phyloP scores from a whole-genome alignment of 2,888 invertebrate genomes.

The Trissolcus japonicus region DNA sequence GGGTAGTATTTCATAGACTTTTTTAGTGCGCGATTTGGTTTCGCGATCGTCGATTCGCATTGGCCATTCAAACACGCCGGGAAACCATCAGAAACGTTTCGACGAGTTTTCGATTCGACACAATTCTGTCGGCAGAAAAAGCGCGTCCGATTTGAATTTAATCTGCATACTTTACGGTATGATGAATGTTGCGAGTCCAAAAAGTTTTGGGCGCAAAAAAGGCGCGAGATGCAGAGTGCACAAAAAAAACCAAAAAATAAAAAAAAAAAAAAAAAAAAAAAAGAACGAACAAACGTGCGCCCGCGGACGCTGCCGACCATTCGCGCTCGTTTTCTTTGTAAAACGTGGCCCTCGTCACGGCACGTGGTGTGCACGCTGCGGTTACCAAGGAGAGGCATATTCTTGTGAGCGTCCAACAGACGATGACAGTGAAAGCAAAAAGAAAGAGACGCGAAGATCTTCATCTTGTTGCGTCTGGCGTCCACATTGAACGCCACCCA shows the following conservation, averaged over 20 bases:
- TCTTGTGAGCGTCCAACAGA: slow-evolving; percentile 39
- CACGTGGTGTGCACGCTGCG: slow-evolving; percentile 56
- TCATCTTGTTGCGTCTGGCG: slow-evolving; percentile 62
- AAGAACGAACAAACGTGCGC: slow-evolving; percentile 12
- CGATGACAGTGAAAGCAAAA: slow-evolving; percentile 40
- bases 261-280: slow-evolving; percentile 7
- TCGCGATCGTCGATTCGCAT: too few species aligned
- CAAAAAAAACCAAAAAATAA: background rate
- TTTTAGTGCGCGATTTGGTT: too few species aligned
- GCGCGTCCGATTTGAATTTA: slow-evolving; percentile 47
- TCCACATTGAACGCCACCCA: slow-evolving; percentile 68
- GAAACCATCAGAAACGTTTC: slow-evolving; percentile 16
- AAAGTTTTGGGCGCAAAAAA: slow-evolving; percentile 4
- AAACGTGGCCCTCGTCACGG: slow-evolving; percentile 50
- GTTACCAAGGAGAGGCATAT: slow-evolving; percentile 31
- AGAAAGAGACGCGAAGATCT: slow-evolving; percentile 47
- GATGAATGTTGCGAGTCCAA: slow-evolving; percentile 44
- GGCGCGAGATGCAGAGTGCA: background rate
- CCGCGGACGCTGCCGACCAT: slow-evolving; percentile 47
- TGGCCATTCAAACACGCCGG: too few species aligned
- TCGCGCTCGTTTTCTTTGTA: slow-evolving; percentile 49
- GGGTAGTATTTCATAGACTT: background rate
- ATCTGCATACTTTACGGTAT: slow-evolving; percentile 54
- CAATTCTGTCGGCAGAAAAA: slow-evolving; percentile 21
- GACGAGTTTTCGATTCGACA: slow-evolving; percentile 26